Conservation (phyloP, 2,797 vertebrate genomes). For the Hippopotamyrus pictus region DNA sequence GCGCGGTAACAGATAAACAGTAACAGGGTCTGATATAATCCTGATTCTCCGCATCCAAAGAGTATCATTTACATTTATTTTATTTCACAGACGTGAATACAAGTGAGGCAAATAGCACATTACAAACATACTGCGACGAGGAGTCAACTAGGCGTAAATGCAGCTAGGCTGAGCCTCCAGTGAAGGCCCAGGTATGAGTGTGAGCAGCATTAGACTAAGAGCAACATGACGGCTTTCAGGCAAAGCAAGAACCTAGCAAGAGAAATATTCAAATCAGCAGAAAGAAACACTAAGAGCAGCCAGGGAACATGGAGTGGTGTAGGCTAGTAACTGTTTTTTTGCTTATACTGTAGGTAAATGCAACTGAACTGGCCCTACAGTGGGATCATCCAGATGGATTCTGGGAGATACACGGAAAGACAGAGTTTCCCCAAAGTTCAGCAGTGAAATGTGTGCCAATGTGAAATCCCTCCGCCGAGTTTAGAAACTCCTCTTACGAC, state of each 20-base stretch:
- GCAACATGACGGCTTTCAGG: neutral
- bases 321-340: neutral
- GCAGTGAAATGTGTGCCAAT: neutral
- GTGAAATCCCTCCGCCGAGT: neutral
- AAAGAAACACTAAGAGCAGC: neutral
- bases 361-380: neutral
- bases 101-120: neutral
- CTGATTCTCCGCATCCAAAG: neutral
- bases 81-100: neutral
- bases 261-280: neutral
- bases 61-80: neutral
- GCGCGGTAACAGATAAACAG: neutral
- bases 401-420: neutral
- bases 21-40: neutral
- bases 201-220: neutral
- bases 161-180: neutral
- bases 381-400: neutral
- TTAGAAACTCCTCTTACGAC: neutral
- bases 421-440: neutral
- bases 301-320: neutral
- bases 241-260: neutral
- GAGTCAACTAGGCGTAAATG: neutral
- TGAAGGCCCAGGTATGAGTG: neutral
- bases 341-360: neutral
- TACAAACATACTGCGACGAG: neutral